Evolutionary conservation across 2,113 vertebrate species (phyloP).

Genomic region (Tauraco erythrolophus): DNA sequence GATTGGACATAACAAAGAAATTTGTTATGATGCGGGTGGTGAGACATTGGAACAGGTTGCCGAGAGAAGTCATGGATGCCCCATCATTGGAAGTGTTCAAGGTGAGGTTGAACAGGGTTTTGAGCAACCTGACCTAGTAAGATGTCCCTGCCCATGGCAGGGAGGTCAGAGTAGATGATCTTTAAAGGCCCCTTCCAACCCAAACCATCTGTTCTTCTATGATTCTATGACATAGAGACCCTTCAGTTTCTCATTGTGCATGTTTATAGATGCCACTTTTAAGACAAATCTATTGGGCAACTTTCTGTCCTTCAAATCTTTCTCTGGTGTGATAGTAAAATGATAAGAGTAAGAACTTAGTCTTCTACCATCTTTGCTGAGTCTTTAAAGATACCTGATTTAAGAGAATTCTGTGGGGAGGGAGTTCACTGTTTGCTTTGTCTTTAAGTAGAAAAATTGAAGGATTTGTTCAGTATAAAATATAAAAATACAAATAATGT

Average conservation of each 20-base stretch:
- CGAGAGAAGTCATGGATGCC: neutral
- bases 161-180: neutral
- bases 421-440: neutral
- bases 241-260: neutral
- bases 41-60: neutral
- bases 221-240: neutral
- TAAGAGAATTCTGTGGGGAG: neutral
- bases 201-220: neutral
- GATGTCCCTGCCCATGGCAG: neutral
- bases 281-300: neutral
- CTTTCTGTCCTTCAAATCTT: neutral
- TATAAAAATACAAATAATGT: neutral
- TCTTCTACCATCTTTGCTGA: neutral
- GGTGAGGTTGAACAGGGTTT: neutral
- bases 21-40: neutral
- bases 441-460: neutral
- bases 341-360: neutral
- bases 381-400: neutral
- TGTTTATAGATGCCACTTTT: neutral
- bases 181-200: neutral
- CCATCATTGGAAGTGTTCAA: neutral
- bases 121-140: neutral
- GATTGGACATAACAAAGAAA: neutral
- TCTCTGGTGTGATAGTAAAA: neutral
- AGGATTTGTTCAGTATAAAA: neutral